Evolutionary conservation across 2,113 vertebrate genomes (phyloP).

Genomic region (Trematocara nigrifrons): DNA sequence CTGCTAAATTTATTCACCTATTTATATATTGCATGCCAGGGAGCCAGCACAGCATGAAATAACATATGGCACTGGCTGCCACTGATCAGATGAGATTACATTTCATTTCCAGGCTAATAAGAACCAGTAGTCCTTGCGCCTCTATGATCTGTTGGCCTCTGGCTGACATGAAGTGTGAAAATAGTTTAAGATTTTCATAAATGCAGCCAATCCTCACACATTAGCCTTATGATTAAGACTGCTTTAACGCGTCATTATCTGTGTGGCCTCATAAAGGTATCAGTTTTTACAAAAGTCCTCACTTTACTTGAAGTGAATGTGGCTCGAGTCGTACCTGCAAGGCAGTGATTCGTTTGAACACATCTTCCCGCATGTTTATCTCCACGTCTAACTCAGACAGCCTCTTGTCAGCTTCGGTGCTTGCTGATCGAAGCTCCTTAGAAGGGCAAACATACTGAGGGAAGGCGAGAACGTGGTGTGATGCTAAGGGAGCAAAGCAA

Average conservation of each 20-base stretch:
- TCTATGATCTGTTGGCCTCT: not conserved
- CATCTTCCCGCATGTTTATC: conserved; percentile 89
- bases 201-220: not conserved
- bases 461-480: conserved; percentile 86
- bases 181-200: not conserved
- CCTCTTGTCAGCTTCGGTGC: conserved; percentile 89
- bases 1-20: not conserved
- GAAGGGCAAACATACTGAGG: conserved; percentile 85
- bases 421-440: conserved; percentile 83
- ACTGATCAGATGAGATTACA: not conserved
- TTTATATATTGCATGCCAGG: not conserved
- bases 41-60: not conserved
- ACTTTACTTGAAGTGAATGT: not conserved
- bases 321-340: conserved; percentile 77
- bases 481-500: conserved; percentile 68
- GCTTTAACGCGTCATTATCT: not conserved
- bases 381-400: conserved; percentile 93
- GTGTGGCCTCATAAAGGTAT: not conserved
- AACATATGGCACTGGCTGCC: not conserved
- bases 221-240: not conserved
- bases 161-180: not conserved
- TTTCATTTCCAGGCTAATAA: conserved; percentile 3
- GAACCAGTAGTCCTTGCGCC: not conserved
- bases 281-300: not conserved
- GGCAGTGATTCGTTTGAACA: conserved; percentile 82